A percentile compares a stretch with the other conserved stretches of the same genome.
Evolutionary conservation across 2,113 vertebrate species (phyloP).

Genomic region (Condylura cristata): DNA sequence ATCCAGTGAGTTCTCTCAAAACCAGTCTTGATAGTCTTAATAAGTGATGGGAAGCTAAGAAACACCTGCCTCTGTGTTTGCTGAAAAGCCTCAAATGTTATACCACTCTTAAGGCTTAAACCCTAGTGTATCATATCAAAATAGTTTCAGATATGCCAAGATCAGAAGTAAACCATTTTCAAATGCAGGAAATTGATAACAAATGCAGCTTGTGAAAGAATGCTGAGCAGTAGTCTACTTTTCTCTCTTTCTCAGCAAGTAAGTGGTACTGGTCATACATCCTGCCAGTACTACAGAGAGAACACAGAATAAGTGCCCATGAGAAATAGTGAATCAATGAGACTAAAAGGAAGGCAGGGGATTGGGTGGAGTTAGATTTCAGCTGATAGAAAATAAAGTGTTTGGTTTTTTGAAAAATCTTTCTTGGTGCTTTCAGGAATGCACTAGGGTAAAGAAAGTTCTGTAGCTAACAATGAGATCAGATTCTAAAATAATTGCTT

Average conservation of each 20-base stretch:
- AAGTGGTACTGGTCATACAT: background rate
- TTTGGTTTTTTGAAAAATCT: background rate
- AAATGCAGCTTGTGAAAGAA: background rate
- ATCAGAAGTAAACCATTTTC: constrained; percentile 55
- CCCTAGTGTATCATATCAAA: background rate
- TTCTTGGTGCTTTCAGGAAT: constrained; percentile 43
- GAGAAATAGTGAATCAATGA: constrained; percentile 39
- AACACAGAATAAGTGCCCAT: constrained; percentile 45
- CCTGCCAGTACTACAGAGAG: background rate
- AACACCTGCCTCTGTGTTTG: constrained; percentile 33
- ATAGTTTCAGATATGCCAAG: constrained; percentile 50
- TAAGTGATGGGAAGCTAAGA: background rate
- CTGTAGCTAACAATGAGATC: background rate
- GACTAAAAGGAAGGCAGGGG: constrained; percentile 21
- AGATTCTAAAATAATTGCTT: constrained; percentile 51
- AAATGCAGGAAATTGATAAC: constrained; percentile 55
- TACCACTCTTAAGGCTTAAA: background rate
- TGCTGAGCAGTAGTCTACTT: constrained; percentile 5
- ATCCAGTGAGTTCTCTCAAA: background rate
- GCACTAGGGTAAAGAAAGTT: constrained; percentile 37
- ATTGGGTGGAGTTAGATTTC: constrained; percentile 28
- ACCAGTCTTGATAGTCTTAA: background rate
- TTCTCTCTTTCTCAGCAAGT: background rate
- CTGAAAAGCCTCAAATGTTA: background rate
- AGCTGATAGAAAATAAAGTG: constrained; percentile 35